phyloP scores from a whole-genome alignment of 2,113 vertebrate genomes.

The Percopsis transmontana region DNA sequence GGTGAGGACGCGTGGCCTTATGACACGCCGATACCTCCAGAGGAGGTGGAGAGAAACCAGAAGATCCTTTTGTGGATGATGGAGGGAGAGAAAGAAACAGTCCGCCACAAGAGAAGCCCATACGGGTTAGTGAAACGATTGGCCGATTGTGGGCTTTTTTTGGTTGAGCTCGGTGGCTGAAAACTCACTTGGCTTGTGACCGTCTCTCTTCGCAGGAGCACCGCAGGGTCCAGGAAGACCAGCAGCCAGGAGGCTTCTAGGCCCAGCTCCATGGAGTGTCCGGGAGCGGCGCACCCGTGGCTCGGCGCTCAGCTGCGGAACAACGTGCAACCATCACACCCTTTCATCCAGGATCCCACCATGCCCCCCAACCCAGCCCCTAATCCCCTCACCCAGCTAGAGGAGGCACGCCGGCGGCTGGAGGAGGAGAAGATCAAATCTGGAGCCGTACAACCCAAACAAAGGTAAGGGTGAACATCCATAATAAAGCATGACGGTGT shows the following conservation, averaged over 20 bases:
- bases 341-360: constrained; percentile 94
- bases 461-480: constrained; percentile 75
- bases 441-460: constrained; percentile 81
- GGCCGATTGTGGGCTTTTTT: neutral
- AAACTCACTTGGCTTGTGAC: neutral
- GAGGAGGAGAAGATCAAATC: constrained; percentile 90
- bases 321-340: constrained; percentile 87
- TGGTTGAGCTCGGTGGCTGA: neutral
- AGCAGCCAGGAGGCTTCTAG: constrained; percentile 77
- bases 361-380: constrained; percentile 96
- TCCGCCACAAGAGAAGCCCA: constrained; percentile 86
- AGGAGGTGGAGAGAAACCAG: constrained; percentile 89
- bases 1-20: constrained; percentile 69
- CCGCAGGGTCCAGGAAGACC: constrained; percentile 82
- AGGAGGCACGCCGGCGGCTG: constrained; percentile 89
- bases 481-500: neutral
- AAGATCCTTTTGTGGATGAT: constrained; percentile 97
- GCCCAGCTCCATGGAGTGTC: constrained; percentile 79
- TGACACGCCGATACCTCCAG: constrained; percentile 78
- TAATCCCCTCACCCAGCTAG: constrained; percentile 93
- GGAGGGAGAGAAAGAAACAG: constrained; percentile 88
- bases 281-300: constrained; percentile 80
- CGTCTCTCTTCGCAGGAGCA: constrained; percentile 60
- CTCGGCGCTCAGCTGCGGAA: constrained; percentile 82
- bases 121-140: constrained; percentile 80